These are phyloP conservation scores for Pseudorasbora parva DNA, from an alignment of 2,113 vertebrate genomes.

Conservation along the genomic window DNA sequence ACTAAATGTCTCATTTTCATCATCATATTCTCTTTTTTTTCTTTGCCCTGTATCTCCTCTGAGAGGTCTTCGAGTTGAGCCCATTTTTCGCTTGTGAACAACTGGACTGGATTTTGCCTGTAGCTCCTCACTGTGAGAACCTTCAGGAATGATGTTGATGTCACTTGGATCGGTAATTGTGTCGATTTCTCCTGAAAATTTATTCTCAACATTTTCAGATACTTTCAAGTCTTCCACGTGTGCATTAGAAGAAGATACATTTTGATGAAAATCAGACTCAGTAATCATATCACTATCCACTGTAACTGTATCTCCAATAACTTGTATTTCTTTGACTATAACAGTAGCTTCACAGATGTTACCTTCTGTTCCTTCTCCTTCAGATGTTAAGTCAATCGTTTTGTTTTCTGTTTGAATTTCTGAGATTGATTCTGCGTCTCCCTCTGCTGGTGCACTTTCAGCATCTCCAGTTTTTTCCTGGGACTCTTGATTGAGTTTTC, in stretches of 20 bases:
- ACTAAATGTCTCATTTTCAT: neutral
- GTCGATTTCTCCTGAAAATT: neutral
- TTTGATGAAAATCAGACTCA: neutral
- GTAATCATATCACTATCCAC: neutral
- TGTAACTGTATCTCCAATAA: neutral
- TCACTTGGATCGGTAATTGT: neutral
- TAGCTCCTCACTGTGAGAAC: neutral
- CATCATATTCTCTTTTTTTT: neutral
- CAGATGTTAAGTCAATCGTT: neutral
- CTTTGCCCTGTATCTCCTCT: neutral
- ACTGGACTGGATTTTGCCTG: neutral
- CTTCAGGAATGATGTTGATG: neutral
- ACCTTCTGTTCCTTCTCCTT: neutral
- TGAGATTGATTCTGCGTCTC: neutral
- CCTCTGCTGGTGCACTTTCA: neutral
- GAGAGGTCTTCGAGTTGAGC: conserved; percentile 7
- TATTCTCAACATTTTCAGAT: neutral
- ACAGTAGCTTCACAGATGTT: too few species aligned
- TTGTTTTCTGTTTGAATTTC: neutral
- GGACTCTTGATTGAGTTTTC: too few species aligned
- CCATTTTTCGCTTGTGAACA: conserved; percentile 15
- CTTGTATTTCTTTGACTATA: too few species aligned
- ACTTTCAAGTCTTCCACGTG: neutral
- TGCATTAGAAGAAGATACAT: neutral
- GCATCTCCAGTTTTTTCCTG: too few species aligned